Base-by-base conservation (phyloP, 2,888 invertebrate genomes). In the Aphelenchoides bicaudatus region DNA sequence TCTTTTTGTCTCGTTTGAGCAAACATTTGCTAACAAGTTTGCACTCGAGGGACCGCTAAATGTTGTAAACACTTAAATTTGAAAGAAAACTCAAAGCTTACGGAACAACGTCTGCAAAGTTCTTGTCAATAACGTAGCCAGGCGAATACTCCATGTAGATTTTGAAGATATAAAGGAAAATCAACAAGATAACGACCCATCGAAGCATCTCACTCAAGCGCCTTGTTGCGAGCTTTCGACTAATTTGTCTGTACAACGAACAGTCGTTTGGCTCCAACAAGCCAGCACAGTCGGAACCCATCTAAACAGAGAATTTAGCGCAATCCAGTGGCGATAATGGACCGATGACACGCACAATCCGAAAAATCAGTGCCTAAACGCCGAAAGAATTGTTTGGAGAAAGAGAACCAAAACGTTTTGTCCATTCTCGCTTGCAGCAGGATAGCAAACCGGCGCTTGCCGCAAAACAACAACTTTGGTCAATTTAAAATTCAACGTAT, bases 1-100 rank as follows among this genome's bases (percentile, higher is more conserved):
- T 27, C 37, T 23, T 13, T 51, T 51, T 19, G 52, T 51, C 8
- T 23, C 21, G 3, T 31, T 37, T 1, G 52, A 51, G 21, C 52
- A 51, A n/a, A 38, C 52, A 25, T 37, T 30, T 37, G 52, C 52
- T 19, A 51, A 19, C 8, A 51, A 19, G 21, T 38, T 51, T 39
- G 37, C 37, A 19, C 52, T 34, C 43, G 43, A 43, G 8, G 43
- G 43, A 8, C 43, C 43, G 43, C n/a, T n/a, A n/a, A n/a, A n/a
- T n/a, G n/a, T n/a, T n/a, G n/a, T n/a, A n/a, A n/a, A n/a, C n/a
- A n/a, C n/a, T n/a, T n/a, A n/a, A n/a, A n/a, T n/a, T n/a, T n/a
- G n/a, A n/a, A n/a, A n/a, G n/a, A n/a, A n/a, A n/a, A n/a, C n/a
- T n/a, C n/a, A n/a, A n/a, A n/a, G n/a, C n/a, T n/a, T n/a, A n/a